These are phyloP conservation scores for Paragorgia papillata DNA, from an alignment of 92 coral and sea anemone species.

Conservation along the genomic window DNA sequence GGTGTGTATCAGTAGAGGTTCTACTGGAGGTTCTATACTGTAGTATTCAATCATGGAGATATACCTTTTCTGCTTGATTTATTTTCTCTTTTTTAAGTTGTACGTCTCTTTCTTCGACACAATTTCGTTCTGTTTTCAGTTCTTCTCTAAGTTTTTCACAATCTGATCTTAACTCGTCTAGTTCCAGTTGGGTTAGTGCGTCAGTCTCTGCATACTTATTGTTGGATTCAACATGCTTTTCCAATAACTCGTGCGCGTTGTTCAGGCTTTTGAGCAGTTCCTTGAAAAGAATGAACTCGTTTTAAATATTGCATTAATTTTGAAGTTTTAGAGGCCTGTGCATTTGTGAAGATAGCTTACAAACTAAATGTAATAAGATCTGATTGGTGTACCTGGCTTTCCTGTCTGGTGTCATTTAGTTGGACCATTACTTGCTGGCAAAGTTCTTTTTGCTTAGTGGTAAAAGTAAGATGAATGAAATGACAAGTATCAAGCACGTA, in stretches of 20 bases:
- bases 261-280: conserved; percentile 62
- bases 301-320: neutral
- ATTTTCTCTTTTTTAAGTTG: conserved; percentile 48
- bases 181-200: conserved; percentile 71
- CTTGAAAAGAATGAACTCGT: conserved; percentile 5
- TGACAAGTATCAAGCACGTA: too few relatives aligned
- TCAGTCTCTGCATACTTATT: conserved; percentile 79
- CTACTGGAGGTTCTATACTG: too few relatives aligned
- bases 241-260: conserved; percentile 70
- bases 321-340: neutral
- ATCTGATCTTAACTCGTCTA: conserved; percentile 80
- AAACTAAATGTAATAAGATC: neutral
- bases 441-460: conserved; percentile 70
- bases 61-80: conserved; percentile 29
- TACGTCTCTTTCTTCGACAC: conserved; percentile 31
- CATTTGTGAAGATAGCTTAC: too few relatives aligned
- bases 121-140: conserved; percentile 35
- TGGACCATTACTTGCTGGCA: conserved; percentile 72
- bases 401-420: conserved; percentile 64
- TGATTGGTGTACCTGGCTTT: conserved; percentile 62
- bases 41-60: too few relatives aligned
- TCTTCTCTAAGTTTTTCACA: conserved; percentile 49
- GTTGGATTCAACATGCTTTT: conserved; percentile 74
- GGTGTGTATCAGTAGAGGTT: too few relatives aligned
- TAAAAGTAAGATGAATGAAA: too few relatives aligned